Conservation (phyloP, 2,888 invertebrate species). For the Siphlonurus alternatus region DNA sequence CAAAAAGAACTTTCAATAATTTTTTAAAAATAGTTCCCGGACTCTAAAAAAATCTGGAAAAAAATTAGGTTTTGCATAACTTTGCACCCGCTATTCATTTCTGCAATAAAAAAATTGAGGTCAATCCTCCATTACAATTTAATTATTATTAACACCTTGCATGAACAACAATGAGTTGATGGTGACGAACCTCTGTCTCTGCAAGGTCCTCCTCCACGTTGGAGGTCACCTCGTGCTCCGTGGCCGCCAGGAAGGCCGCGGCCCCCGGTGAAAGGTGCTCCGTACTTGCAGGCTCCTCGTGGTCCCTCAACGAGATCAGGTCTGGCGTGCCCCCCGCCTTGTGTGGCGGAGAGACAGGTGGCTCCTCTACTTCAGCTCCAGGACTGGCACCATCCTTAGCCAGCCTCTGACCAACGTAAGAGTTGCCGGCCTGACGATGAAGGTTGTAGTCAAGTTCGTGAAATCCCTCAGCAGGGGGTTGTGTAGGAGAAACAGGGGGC, state of each 20-base stretch:
- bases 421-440: slow-evolving; percentile 52
- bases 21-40: too few species aligned
- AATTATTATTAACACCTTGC: too few species aligned
- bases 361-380: slow-evolving; percentile 27
- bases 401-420: slow-evolving; percentile 57
- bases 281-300: slow-evolving; percentile 22
- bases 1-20: too few species aligned
- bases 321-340: slow-evolving; percentile 7
- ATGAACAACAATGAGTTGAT: too few species aligned
- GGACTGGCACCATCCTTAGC: slow-evolving; percentile 34
- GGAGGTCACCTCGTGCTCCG: slow-evolving; percentile 23
- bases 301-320: slow-evolving; percentile 18
- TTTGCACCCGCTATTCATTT: too few species aligned
- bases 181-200: slow-evolving; percentile 29
- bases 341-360: slow-evolving; percentile 26
- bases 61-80: too few species aligned
- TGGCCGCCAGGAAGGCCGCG: slow-evolving; percentile 35
- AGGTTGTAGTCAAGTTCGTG: slow-evolving; percentile 53
- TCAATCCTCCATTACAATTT: too few species aligned
- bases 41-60: too few species aligned
- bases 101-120: too few species aligned
- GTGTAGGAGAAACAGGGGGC: neutral
- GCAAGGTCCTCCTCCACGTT: slow-evolving; percentile 40
- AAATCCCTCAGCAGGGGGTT: slow-evolving; percentile 27
- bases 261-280: slow-evolving; percentile 10